Conservation (phyloP, 1,140 invertebrate species). For the Lethrus apterus region DNA sequence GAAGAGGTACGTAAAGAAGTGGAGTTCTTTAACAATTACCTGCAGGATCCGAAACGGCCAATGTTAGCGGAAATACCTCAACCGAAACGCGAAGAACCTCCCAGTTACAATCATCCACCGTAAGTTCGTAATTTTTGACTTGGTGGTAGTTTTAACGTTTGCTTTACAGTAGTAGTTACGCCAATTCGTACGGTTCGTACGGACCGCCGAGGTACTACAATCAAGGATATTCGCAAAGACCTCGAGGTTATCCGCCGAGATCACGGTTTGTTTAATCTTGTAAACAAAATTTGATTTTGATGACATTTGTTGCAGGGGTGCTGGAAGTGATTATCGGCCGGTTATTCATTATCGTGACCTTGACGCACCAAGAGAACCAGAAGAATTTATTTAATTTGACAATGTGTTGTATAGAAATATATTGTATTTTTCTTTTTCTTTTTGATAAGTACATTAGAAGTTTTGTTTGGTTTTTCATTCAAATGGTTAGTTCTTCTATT, state of each 20-base stretch:
- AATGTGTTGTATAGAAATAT: no score
- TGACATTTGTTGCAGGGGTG: constrained; percentile 45
- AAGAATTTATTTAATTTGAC: constrained; percentile 75
- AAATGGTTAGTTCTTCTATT: no score
- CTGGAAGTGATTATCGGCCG: constrained; percentile 69
- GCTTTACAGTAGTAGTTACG: constrained; percentile 41
- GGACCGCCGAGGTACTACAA: constrained; percentile 43
- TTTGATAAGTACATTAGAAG: no score
- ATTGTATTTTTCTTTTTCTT: no score
- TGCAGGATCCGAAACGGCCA: constrained; percentile 90
- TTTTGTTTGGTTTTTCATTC: no score
- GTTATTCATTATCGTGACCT: constrained; percentile 87
- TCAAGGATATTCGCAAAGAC: constrained; percentile 33
- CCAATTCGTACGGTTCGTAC: constrained; percentile 41
- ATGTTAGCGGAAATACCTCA: constrained; percentile 81
- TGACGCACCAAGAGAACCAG: constrained; percentile 81
- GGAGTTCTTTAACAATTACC: constrained; percentile 96
- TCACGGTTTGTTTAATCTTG: constrained; percentile 27
- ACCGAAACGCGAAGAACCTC: constrained; percentile 43
- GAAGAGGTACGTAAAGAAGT: constrained; percentile 96
- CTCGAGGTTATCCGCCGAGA: constrained; percentile 33
- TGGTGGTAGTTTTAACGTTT: constrained; percentile 7
- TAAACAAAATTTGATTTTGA: background rate
- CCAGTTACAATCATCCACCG: constrained; percentile 45
- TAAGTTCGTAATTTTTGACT: constrained; percentile 29